Base-by-base conservation (phyloP, 2,797 vertebrate species). In the Poeciliopsis presidionis region DNA sequence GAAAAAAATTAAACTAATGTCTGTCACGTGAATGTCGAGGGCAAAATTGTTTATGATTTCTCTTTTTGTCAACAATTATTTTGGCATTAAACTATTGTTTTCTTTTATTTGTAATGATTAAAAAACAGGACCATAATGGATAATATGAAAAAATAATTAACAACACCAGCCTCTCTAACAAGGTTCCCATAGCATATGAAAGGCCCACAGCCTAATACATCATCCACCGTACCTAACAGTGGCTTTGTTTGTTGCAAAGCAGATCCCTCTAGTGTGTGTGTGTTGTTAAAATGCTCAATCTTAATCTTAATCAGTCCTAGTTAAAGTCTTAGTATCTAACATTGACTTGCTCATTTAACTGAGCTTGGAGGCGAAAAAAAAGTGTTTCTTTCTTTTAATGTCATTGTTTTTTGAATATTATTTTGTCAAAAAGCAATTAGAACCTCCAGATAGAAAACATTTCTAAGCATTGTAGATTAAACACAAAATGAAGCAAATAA, bases 401-500 rank as follows among this genome's bases (percentile, higher is more conserved):
- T 88, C 87, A 86, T 88, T 88, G 70, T 61, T 46, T 73, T 89
- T 91, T 82, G 11, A 87, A 87, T 87, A 73, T 33, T 45, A 61
- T 82, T 75, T 51, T 70, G 72, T 80, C 36, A 63, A 77, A 49
- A 61, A 59, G 65, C 28, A 65, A 75, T 53, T 45, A 65, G 41
- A 43, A 28, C 75, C 78, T 80, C 69, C 55, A 84, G 81, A 88
- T 85, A 78, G 72, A 91, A 65, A 90, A 89, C 87, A 78, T 49
- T 81, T 41, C 81, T 80, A 84, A 86, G 80, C 74, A 69, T 67
- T 83, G 85, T 75, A 87, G 87, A 94, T 95, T 94, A 92, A 94
- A 93, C 92, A 93, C 87, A 94, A 95, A 94, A 90, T 88, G 84
- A 94, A 94, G 89, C 89, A 94, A 95, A 95, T 95, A 95, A 95